Base-by-base conservation (phyloP, 2,888 invertebrate species). In the Lithophane leautieri region DNA sequence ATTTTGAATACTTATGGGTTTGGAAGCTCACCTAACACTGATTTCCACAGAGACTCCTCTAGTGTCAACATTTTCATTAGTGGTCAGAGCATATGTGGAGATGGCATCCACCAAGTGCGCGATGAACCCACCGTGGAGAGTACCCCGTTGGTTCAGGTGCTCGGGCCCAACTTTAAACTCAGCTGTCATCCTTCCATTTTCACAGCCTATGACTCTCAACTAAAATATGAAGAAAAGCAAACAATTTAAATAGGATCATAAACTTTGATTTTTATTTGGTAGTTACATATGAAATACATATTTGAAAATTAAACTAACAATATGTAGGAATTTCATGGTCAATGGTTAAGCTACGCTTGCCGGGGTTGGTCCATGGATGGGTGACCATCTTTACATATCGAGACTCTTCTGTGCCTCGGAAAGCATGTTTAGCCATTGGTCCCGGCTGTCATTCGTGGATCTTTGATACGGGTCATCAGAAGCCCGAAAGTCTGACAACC, bases 51-150 rank as follows among this genome's bases (percentile, higher is more conserved):
- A 98, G 0, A 98, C 98, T 34, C 99, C 98, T 69, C 98, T 97
- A 66, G 96, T 96, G 7, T 97, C 96, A 70, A 95, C 93, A n/a
- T 90, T 94, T n/a, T 96, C 97, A 87, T 97, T 97, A 0, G 98
- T 97, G 91, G 98, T 97, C 2, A 99, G 92, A 0, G 98, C 99
- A 90, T 97, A 97, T 0, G 98, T 98, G 1, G 99, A 98, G 40
- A 99, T 92, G 3, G 95, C 95, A 87, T 97, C 97, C 0, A 98
- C 97, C 16, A 99, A 92, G 0, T 98, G 98, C 6, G 98, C 98
- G 7, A 98, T 98, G 88, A 98, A 97, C 11, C 99, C 99, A 4
- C 99, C 99, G 91, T 99, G 99, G 8, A 99, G 93, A 0, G 97
- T 97, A 0, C 98, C 98, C 52, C 96, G 92, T 22, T 96, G 94